Evolutionary conservation across 2,888 invertebrate genomes (phyloP), one percentile per base, ranked within the genome.

Genomic region (Oithona nana): DNA sequence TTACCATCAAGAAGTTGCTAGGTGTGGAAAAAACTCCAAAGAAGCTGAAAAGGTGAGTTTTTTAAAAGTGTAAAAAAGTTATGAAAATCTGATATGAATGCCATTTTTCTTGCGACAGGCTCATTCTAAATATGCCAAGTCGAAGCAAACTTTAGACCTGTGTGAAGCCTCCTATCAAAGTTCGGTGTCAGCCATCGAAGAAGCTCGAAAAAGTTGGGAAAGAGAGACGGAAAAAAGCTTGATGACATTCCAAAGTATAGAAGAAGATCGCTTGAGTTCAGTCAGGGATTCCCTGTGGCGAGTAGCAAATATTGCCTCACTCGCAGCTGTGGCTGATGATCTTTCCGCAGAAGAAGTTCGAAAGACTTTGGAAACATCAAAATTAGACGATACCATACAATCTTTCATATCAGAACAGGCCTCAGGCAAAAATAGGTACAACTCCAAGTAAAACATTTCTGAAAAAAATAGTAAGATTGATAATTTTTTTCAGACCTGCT

Each of bases 41-140:
- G 54, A 54, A 26, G 54, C 54, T 26, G 54, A 54, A 16, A 54
- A 26, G 54, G 54, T 54, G 26, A 51, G n/a, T n/a, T n/a, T n/a
- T 54, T 26, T 16, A 54, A 26, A 26, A 26, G 26, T 16, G 54
- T 26, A 16, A 26, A 54, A 16, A 54, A 26, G 54, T 20, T 54
- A 54, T 13, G 6, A 16, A 24, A 54, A 24, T 54, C 26, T 26
- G 20, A 24, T 54, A 20, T 24, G 22, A 3, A 4, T 54, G 54
- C 3, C 24, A 24, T 54, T 2, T 49, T 8, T 49, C 50, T 49
- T 22, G n/a, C 50, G 20, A 24, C 26, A 54, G 54, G 54, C 54
- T 11, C 54, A 54, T 3, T 24, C 26, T 20, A 54, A 54, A 26
- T 54, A 24, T 26, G 26, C 16, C 13, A 54, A 54, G 26, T 20